Percentiles rank a stretch among this genome's conserved stretches.
These are phyloP conservation scores for Mesocricetus auratus DNA, from an alignment of 2,113 vertebrate species.

Conservation along the genomic window DNA sequence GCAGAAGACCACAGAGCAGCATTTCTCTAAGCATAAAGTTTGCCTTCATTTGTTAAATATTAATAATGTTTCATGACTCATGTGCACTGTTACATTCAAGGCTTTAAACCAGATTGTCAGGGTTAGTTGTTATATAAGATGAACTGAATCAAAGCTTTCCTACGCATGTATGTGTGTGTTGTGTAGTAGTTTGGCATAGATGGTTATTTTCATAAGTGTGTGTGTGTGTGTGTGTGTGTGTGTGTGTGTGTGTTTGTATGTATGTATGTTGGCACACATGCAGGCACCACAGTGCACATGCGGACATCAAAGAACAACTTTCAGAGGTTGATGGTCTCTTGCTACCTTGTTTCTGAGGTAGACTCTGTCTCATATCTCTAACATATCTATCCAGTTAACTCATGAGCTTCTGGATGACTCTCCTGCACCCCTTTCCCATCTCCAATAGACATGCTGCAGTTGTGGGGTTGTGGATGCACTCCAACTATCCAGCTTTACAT, in stretches of 20 bases:
- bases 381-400: not conserved
- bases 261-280: not conserved
- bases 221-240: not conserved
- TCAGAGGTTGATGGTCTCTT: not conserved
- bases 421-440: not conserved
- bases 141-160: not conserved
- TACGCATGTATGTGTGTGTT: not conserved
- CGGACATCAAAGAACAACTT: no score
- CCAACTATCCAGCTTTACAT: not conserved
- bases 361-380: not conserved
- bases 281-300: not conserved
- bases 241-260: not conserved
- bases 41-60: not conserved
- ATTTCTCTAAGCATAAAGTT: not conserved
- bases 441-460: not conserved
- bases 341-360: not conserved
- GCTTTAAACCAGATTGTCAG: not conserved
- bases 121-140: not conserved
- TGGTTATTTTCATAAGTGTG: not conserved
- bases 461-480: not conserved
- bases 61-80: not conserved
- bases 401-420: not conserved
- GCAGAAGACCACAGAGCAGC: not conserved
- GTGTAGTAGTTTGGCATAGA: not conserved
- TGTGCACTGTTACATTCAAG: not conserved